Percentiles rank a stretch among this genome's conserved stretches.
Conservation (phyloP, 2,113 vertebrate genomes). For the Sphaerodactylus townsendi region DNA sequence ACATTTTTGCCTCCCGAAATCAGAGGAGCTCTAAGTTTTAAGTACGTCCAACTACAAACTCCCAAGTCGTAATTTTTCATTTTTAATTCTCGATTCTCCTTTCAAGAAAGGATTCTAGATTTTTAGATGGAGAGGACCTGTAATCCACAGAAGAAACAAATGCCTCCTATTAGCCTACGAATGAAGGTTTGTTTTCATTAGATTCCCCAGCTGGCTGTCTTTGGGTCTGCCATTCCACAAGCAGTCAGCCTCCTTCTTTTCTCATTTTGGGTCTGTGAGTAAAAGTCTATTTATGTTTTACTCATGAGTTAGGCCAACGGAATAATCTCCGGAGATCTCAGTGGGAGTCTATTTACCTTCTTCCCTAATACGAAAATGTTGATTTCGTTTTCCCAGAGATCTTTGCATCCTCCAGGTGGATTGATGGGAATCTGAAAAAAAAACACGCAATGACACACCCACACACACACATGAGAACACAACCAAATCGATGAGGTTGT, state of each 20-base stretch:
- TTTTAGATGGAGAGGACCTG: not conserved
- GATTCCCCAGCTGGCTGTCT: not conserved
- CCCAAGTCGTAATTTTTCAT: not conserved
- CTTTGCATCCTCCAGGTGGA: not conserved
- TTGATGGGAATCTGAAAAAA: not conserved
- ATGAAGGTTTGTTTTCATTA: not conserved
- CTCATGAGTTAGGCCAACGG: not conserved
- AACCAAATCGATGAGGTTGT: not conserved
- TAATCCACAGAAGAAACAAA: not conserved
- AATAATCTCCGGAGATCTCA: not conserved
- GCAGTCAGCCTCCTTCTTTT: not conserved
- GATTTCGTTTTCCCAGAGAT: not conserved
- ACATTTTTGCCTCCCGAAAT: slow-evolving; percentile 6
- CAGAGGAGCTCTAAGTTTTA: slow-evolving; percentile 13
- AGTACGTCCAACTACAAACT: not conserved
- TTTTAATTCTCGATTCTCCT: not conserved
- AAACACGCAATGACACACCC: too few species aligned
- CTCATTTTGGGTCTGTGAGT: not conserved
- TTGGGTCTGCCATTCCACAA: too few species aligned
- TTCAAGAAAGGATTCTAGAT: not conserved
- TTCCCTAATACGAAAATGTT: not conserved
- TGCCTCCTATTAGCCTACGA: too few species aligned
- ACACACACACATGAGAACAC: not conserved
- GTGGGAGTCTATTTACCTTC: not conserved
- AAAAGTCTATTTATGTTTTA: not conserved